Evolutionary conservation across 2,797 vertebrate species (phyloP).

Genomic region (Fratercula arctica): DNA sequence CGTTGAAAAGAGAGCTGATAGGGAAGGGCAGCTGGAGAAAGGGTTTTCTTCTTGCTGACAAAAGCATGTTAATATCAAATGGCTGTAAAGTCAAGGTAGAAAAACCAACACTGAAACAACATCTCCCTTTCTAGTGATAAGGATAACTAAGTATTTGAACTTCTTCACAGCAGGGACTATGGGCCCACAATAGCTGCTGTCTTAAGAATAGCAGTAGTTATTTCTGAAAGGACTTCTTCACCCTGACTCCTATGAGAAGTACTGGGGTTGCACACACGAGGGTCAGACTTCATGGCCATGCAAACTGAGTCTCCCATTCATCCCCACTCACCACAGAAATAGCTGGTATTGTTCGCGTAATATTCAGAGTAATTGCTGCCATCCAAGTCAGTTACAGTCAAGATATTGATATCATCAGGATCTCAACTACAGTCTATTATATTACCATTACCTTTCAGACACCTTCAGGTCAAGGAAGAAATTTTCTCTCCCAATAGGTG

Average conservation of each 20-base stretch:
- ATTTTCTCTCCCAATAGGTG: neutral
- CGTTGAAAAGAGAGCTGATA: neutral
- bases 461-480: neutral
- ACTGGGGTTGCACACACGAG: rapidly evolving
- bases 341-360: neutral
- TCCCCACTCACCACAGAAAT: neutral
- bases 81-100: neutral
- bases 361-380: neutral
- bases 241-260: neutral
- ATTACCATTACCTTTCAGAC: neutral
- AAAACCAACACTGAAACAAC: neutral
- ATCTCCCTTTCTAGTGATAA: neutral
- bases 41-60: neutral
- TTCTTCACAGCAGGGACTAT: neutral
- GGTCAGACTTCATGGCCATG: neutral
- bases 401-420: neutral
- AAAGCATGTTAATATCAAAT: neutral
- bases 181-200: neutral
- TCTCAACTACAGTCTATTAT: neutral
- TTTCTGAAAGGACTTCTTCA: neutral
- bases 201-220: neutral
- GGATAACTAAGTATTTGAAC: neutral
- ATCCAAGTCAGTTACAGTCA: neutral
- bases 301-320: neutral
- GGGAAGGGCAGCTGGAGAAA: neutral